These are phyloP conservation scores for Scytalopus superciliaris DNA, from an alignment of 2,113 vertebrate genomes.

Conservation along the genomic window DNA sequence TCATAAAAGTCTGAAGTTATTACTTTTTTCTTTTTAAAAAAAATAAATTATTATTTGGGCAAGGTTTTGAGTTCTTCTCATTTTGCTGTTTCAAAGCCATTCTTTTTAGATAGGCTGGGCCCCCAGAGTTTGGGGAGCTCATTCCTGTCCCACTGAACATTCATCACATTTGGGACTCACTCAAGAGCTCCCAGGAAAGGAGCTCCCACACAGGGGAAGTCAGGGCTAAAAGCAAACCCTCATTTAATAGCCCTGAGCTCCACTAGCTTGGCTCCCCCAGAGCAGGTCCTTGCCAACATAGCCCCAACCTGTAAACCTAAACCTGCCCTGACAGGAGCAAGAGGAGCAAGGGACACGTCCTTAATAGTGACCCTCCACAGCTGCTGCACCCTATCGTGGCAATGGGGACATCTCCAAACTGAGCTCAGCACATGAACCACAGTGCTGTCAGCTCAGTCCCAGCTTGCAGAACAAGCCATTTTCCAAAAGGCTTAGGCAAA, in stretches of 20 bases:
- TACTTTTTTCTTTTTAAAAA: background rate
- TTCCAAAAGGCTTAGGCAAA: background rate
- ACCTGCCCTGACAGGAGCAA: background rate
- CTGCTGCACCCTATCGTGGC: background rate
- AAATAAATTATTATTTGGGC: background rate
- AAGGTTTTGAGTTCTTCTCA: background rate
- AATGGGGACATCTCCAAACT: background rate
- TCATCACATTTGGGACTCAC: background rate
- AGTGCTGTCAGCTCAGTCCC: background rate
- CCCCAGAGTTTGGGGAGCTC: background rate
- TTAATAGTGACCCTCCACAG: background rate
- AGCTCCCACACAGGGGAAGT: background rate
- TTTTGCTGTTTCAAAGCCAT: background rate
- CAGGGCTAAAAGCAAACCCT: background rate
- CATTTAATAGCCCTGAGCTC: background rate
- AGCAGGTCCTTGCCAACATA: background rate
- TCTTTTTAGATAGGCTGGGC: background rate
- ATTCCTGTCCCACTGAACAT: background rate
- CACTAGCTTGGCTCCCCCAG: background rate
- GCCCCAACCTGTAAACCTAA: background rate
- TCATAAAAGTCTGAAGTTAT: background rate
- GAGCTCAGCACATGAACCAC: background rate
- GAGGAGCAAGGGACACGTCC: fast-evolving
- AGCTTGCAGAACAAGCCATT: background rate
- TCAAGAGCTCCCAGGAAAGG: fast-evolving